Evolutionary conservation across 2,888 invertebrate species (phyloP).

Genomic region (Oxyteleia sp.): DNA sequence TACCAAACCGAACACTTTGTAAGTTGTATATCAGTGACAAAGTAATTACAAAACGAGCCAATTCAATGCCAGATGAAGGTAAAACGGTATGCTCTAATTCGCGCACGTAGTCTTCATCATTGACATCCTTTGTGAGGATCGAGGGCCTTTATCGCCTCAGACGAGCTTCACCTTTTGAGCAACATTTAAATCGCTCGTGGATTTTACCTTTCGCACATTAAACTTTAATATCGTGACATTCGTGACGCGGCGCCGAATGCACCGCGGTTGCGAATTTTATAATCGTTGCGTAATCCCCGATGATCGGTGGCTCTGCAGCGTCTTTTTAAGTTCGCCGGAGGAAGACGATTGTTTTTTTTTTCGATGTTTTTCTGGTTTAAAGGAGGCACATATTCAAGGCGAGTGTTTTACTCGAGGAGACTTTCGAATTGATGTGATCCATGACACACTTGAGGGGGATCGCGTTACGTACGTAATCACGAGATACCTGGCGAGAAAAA

Average conservation of each 20-base stretch:
- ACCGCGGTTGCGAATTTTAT: conserved; percentile 27
- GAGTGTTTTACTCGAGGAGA: conserved; percentile 63
- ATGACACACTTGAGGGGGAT: conserved; percentile 75
- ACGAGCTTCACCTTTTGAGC: conserved; percentile 56
- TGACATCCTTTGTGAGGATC: conserved; percentile 49
- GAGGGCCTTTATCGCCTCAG: conserved; percentile 25
- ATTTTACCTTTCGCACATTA: conserved; percentile 44
- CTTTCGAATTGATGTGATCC: conserved; percentile 75
- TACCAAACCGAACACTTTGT: conserved; percentile 51
- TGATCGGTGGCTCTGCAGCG: neutral
- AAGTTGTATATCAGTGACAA: conserved; percentile 54
- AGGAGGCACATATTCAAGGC: conserved; percentile 55
- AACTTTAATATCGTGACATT: conserved; percentile 59
- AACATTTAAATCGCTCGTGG: conserved; percentile 54
- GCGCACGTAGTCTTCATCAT: conserved; percentile 44
- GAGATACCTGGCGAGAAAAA: conserved; percentile 53
- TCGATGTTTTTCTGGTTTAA: conserved; percentile 6
- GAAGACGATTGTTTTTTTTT: conserved; percentile 19
- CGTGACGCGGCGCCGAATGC: conserved; percentile 21
- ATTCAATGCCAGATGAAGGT: conserved; percentile 53
- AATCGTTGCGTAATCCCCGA: conserved; percentile 14
- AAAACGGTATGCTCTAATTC: conserved; percentile 40
- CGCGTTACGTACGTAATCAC: conserved; percentile 60
- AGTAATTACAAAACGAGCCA: conserved; percentile 63
- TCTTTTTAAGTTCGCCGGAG: neutral